phyloP scores from a whole-genome alignment of 2,888 invertebrate species.

The Sylvicola fuscatus region DNA sequence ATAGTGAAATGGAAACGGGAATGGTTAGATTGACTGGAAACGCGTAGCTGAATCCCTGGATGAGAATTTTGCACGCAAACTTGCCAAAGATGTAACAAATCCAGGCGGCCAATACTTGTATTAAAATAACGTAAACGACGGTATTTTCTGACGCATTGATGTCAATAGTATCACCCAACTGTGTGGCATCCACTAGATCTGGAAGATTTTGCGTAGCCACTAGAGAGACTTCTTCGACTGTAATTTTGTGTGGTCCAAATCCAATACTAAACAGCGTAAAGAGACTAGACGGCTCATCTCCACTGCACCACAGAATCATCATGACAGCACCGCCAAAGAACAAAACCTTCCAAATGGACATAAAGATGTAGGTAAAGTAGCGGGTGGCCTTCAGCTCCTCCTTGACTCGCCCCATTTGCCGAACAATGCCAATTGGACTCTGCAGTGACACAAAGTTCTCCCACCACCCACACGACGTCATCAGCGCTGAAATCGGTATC shows the following conservation, averaged over 20 bases:
- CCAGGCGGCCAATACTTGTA: constrained; percentile 68
- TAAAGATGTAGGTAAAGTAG: constrained; percentile 76
- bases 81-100: constrained; percentile 85
- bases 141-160: constrained; percentile 50
- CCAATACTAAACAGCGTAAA: constrained; percentile 54
- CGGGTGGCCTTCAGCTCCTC: constrained; percentile 58
- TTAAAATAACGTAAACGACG: constrained; percentile 52
- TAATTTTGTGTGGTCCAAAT: constrained; percentile 59
- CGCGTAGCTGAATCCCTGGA: constrained; percentile 93
- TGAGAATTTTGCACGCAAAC: constrained; percentile 90
- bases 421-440: constrained; percentile 53
- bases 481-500: constrained; percentile 64
- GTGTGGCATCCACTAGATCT: constrained; percentile 54
- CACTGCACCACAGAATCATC: constrained; percentile 50
- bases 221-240: constrained; percentile 39
- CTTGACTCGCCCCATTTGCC: constrained; percentile 54
- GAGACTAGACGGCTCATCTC: constrained; percentile 54
- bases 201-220: constrained; percentile 29
- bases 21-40: constrained; percentile 88
- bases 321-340: constrained; percentile 57
- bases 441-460: constrained; percentile 85
- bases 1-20: constrained; percentile 67
- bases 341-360: constrained; percentile 79
- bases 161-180: constrained; percentile 47
- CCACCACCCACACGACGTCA: constrained; percentile 94